Evolutionary conservation across 1,140 invertebrate genomes (phyloP).

Genomic region (Bombus affinis): DNA sequence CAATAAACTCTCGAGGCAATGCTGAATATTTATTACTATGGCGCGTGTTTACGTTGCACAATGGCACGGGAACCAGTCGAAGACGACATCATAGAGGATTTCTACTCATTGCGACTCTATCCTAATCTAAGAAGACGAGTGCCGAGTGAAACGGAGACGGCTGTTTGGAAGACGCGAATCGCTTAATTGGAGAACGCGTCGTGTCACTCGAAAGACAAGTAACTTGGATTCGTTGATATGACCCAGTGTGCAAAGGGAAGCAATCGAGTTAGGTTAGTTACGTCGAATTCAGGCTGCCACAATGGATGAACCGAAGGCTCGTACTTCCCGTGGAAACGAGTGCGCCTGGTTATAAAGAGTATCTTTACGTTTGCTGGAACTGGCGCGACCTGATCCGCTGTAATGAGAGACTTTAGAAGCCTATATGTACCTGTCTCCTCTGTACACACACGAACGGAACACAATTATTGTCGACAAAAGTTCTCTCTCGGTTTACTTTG

Average conservation of each 20-base stretch:
- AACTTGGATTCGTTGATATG: slow-evolving; percentile 76
- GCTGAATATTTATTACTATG: slow-evolving; percentile 11
- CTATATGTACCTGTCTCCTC: neutral
- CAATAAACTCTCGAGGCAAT: slow-evolving; percentile 18
- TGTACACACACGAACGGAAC: slow-evolving; percentile 9
- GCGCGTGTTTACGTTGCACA: neutral
- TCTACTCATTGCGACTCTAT: slow-evolving; percentile 17
- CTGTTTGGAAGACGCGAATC: slow-evolving; percentile 30
- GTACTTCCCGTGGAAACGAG: slow-evolving; percentile 8
- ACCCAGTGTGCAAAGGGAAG: slow-evolving; percentile 63
- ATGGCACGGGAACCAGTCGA: no score
- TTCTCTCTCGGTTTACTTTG: slow-evolving; percentile 22
- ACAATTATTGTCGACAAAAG: slow-evolving; percentile 33
- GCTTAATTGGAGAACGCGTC: slow-evolving; percentile 62
- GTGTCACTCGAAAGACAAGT: slow-evolving; percentile 68
- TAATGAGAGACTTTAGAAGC: slow-evolving; percentile 44
- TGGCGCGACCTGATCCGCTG: slow-evolving; percentile 4
- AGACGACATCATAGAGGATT: slow-evolving; percentile 16
- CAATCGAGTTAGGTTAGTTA: slow-evolving; percentile 79
- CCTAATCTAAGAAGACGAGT: neutral
- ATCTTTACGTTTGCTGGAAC: slow-evolving; percentile 26
- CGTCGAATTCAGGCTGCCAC: slow-evolving; percentile 69
- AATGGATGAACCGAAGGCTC: slow-evolving; percentile 45
- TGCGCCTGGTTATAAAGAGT: slow-evolving; percentile 13
- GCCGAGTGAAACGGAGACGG: no score